These are phyloP conservation scores for Dione juno DNA, from an alignment of 2,888 invertebrate species.

Conservation along the genomic window DNA sequence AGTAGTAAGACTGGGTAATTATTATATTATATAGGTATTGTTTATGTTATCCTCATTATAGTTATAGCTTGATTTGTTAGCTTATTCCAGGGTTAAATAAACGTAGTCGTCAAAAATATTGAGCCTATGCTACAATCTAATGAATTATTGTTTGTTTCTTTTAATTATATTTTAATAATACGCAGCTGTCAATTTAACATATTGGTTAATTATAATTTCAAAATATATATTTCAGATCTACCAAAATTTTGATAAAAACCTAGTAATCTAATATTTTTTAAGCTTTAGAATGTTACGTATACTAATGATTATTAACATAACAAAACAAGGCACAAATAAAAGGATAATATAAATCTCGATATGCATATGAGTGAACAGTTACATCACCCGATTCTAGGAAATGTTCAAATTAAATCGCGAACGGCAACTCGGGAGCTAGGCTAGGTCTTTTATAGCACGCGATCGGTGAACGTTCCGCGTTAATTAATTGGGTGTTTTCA, in stretches of 20 bases:
- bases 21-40: background rate
- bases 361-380: constrained; percentile 44
- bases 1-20: background rate
- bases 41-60: background rate
- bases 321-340: constrained; percentile 24
- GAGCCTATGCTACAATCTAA: background rate
- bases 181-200: background rate
- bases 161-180: background rate
- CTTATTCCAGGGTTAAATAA: constrained; percentile 1
- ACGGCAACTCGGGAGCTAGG: constrained; percentile 60
- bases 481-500: constrained; percentile 84
- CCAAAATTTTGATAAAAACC: no score
- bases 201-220: no score
- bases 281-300: no score
- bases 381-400: constrained; percentile 51
- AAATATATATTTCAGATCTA: no score
- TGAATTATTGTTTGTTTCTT: background rate
- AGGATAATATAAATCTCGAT: constrained; percentile 42
- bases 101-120: background rate
- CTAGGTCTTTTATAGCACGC: constrained; percentile 67
- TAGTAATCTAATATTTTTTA: no score
- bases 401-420: constrained; percentile 62
- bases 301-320: no score
- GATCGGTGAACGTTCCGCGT: constrained; percentile 69
- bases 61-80: background rate